A percentile compares a stretch with the other conserved stretches of the same genome.
phyloP scores from a whole-genome alignment of 2,888 invertebrate genomes.

The Volucella inanis region DNA sequence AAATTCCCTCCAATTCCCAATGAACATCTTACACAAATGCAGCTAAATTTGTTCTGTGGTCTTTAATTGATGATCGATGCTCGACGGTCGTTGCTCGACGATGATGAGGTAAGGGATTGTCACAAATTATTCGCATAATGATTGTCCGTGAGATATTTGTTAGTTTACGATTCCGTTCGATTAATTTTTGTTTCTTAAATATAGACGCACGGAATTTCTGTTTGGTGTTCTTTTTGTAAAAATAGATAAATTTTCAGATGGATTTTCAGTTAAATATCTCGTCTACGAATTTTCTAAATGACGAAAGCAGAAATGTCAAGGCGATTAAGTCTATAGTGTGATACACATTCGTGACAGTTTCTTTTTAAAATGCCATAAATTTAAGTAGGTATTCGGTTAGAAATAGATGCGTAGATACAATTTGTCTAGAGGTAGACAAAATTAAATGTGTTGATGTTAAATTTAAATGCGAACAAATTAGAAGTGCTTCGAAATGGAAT shows the following conservation, averaged over 20 bases:
- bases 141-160: constrained; percentile 4
- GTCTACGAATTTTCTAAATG: neutral
- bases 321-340: neutral
- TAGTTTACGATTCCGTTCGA: neutral
- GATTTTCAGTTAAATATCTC: too few relatives aligned
- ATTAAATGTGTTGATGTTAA: too few relatives aligned
- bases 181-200: constrained; percentile 1
- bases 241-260: constrained; percentile 2
- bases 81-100: neutral
- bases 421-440: neutral
- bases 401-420: neutral
- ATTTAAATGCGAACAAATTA: too few relatives aligned
- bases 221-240: constrained; percentile 1
- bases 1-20: neutral
- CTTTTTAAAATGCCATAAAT: neutral
- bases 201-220: constrained; percentile 2
- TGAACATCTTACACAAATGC: too few relatives aligned
- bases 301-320: neutral
- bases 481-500: too few relatives aligned
- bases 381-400: neutral
- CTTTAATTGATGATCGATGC: too few relatives aligned
- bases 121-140: constrained; percentile 12
- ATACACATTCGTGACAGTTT: constrained; percentile 5
- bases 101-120: constrained; percentile 1
- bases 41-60: too few relatives aligned